These are phyloP conservation scores for Tenthredo amoena DNA, from an alignment of 2,888 invertebrate species.

Conservation along the genomic window DNA sequence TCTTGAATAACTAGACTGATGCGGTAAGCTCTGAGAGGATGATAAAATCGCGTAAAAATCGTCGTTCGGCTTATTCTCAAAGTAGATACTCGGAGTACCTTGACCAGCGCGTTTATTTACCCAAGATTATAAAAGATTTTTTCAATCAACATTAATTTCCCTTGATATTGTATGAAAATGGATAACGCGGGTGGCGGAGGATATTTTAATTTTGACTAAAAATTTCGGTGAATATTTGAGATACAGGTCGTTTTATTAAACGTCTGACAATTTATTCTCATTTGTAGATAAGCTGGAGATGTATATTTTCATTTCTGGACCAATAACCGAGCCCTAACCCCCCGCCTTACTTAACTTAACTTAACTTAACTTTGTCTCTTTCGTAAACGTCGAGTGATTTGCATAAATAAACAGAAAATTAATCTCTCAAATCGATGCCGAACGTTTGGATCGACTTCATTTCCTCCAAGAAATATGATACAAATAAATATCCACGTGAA, in stretches of 20 bases:
- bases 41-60: neutral
- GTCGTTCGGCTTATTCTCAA: neutral
- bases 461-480: neutral
- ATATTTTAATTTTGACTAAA: neutral
- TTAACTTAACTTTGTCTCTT: neutral
- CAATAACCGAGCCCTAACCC: neutral
- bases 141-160: neutral
- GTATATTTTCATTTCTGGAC: conserved; percentile 12
- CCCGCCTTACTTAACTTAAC: neutral
- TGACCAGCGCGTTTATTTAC: neutral
- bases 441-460: neutral
- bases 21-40: neutral
- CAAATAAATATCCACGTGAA: neutral
- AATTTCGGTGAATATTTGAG: neutral
- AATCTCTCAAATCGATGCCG: neutral
- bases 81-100: neutral
- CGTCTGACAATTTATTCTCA: conserved; percentile 32
- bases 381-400: neutral
- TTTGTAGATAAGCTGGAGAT: neutral
- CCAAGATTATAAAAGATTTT: neutral
- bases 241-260: conserved; percentile 5
- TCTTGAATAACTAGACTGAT: neutral
- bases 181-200: neutral
- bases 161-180: neutral
- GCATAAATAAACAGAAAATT: conserved; percentile 3